These are phyloP conservation scores for Phorcus lineatus DNA, from an alignment of 2,888 invertebrate genomes.

Conservation along the genomic window DNA sequence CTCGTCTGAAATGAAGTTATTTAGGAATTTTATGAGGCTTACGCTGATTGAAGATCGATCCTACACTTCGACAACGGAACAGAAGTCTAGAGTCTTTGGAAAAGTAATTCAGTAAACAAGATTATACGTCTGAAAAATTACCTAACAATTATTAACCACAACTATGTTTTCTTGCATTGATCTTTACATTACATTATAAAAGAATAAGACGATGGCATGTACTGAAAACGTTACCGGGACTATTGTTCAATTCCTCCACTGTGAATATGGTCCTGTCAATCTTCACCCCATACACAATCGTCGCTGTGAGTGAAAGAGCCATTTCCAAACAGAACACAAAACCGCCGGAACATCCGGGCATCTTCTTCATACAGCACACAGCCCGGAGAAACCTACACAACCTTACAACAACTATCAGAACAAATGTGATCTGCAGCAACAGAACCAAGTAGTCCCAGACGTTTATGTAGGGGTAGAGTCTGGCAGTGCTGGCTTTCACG, in stretches of 20 bases:
- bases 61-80: too few species aligned
- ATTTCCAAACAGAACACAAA: slow-evolving; percentile 35
- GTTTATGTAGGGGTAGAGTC: slow-evolving; percentile 48
- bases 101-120: too few species aligned
- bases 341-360: background rate
- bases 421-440: slow-evolving; percentile 42
- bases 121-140: too few species aligned
- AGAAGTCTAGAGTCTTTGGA: too few species aligned
- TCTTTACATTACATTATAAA: too few species aligned
- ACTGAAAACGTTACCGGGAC: slow-evolving; percentile 32
- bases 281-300: slow-evolving; percentile 38
- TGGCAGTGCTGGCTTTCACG: slow-evolving; percentile 28
- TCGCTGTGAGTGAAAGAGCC: slow-evolving; percentile 27
- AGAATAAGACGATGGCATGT: too few species aligned
- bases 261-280: slow-evolving; percentile 42
- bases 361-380: background rate
- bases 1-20: slow-evolving; percentile 28
- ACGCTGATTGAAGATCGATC: too few species aligned
- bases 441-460: slow-evolving; percentile 49
- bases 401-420: slow-evolving; percentile 20
- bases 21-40: too few species aligned
- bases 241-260: slow-evolving; percentile 40
- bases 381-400: slow-evolving; percentile 2
- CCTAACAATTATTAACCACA: too few species aligned
- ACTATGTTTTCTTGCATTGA: too few species aligned